phyloP scores from a whole-genome alignment of 2,888 invertebrate genomes.

The Lepidocyrtinus sp. region DNA sequence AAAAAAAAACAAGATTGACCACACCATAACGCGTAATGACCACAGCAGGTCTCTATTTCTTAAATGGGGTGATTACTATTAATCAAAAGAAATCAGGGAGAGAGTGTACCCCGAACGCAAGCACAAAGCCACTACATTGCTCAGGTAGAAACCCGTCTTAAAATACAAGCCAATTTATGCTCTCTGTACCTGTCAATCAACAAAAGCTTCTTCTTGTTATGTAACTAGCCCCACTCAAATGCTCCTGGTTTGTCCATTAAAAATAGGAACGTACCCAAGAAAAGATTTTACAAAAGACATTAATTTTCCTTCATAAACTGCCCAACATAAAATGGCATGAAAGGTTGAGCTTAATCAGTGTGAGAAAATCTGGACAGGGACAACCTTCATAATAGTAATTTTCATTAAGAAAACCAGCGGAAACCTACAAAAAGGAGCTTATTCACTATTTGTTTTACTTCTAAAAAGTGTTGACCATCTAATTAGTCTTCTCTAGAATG shows the following conservation, averaged over 20 bases:
- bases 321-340: background rate
- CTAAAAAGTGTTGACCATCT: constrained; percentile 32
- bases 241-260: background rate
- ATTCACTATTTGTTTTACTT: constrained; percentile 21
- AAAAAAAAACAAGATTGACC: background rate
- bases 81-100: background rate
- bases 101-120: background rate
- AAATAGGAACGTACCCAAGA: background rate
- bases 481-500: constrained; percentile 41
- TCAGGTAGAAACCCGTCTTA: background rate
- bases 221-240: background rate
- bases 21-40: background rate
- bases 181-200: constrained; percentile 42
- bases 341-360: constrained; percentile 35
- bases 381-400: constrained; percentile 35
- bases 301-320: background rate
- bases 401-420: constrained; percentile 43
- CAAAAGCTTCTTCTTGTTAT: background rate
- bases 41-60: background rate
- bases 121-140: background rate
- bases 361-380: constrained; percentile 42
- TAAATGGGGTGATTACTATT: background rate
- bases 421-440: constrained; percentile 23
- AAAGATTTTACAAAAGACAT: background rate
- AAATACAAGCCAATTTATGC: constrained; percentile 24